Evolutionary conservation across 1,140 invertebrate genomes (phyloP).

Genomic region (Formica exsecta): DNA sequence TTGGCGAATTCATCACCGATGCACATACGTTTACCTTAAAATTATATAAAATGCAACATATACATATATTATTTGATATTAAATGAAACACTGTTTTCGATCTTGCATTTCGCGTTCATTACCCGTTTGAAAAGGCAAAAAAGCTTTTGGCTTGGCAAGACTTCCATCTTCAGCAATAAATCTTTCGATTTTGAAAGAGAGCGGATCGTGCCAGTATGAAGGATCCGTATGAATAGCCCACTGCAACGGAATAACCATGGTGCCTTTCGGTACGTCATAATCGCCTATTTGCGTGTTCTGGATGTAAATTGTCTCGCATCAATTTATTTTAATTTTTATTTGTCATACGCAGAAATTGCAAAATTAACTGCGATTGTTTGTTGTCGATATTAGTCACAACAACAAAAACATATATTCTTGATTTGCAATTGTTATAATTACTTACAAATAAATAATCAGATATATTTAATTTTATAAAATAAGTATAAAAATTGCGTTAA

Average conservation of each 20-base stretch:
- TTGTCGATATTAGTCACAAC: neutral
- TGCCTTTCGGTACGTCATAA: constrained; percentile 87
- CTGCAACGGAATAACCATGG: constrained; percentile 92
- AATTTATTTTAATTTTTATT: neutral
- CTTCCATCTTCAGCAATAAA: constrained; percentile 90
- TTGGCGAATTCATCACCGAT: constrained; percentile 94
- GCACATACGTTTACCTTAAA: constrained; percentile 93
- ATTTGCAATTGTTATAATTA: neutral
- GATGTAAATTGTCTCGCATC: neutral
- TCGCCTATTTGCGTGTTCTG: constrained; percentile 89
- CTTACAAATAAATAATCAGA: neutral
- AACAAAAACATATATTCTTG: neutral
- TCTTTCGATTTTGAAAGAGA: constrained; percentile 90
- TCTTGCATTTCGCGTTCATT: constrained; percentile 27
- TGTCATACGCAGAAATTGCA: neutral
- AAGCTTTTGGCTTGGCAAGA: constrained; percentile 89
- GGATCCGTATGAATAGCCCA: constrained; percentile 95
- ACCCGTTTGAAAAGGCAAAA: constrained; percentile 95
- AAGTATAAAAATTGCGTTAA: neutral
- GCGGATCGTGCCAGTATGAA: constrained; percentile 90
- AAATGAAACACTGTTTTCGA: neutral
- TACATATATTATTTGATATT: neutral
- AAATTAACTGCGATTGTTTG: neutral
- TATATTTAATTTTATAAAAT: neutral
- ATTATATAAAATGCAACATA: constrained; percentile 49